phyloP scores from a whole-genome alignment of 2,888 invertebrate species.

The Drosophila emarginata region DNA sequence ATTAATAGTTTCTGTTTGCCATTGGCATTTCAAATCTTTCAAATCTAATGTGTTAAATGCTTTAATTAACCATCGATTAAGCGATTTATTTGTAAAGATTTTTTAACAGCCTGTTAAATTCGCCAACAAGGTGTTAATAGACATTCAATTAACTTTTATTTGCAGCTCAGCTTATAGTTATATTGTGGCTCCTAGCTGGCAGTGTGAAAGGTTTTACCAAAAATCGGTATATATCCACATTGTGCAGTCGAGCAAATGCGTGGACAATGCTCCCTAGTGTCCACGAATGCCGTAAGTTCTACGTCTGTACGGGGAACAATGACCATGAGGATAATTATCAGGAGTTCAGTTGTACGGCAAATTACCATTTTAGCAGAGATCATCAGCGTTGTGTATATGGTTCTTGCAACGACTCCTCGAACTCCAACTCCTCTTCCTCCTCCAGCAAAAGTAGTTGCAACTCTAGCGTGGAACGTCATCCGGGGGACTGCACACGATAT shows the following conservation, averaged over 20 bases:
- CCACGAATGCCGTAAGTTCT: slow-evolving; percentile 60
- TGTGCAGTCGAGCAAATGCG: slow-evolving; percentile 25
- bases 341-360: slow-evolving; percentile 50
- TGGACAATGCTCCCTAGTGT: slow-evolving; percentile 47
- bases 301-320: slow-evolving; percentile 49
- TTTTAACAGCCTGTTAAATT: neutral
- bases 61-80: slow-evolving; percentile 4
- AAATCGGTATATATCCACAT: slow-evolving; percentile 1
- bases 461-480: slow-evolving; percentile 24
- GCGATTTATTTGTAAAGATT: neutral
- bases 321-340: slow-evolving; percentile 19
- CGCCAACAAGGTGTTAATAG: slow-evolving; percentile 4
- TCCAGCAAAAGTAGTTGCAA: neutral
- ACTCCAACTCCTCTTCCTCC: neutral
- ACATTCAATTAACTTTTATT: neutral
- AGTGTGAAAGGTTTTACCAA: neutral
- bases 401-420: slow-evolving; percentile 18
- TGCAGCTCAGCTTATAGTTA: slow-evolving; percentile 14
- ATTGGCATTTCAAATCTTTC: too few species aligned
- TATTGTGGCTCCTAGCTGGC: neutral
- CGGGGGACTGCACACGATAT: slow-evolving; percentile 43
- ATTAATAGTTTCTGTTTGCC: neutral
- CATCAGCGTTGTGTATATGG: slow-evolving; percentile 44
- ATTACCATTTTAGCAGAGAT: slow-evolving; percentile 47
- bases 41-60: slow-evolving; percentile 3